phyloP scores from a whole-genome alignment of 2,113 vertebrate species.

The Nymphicus hollandicus region DNA sequence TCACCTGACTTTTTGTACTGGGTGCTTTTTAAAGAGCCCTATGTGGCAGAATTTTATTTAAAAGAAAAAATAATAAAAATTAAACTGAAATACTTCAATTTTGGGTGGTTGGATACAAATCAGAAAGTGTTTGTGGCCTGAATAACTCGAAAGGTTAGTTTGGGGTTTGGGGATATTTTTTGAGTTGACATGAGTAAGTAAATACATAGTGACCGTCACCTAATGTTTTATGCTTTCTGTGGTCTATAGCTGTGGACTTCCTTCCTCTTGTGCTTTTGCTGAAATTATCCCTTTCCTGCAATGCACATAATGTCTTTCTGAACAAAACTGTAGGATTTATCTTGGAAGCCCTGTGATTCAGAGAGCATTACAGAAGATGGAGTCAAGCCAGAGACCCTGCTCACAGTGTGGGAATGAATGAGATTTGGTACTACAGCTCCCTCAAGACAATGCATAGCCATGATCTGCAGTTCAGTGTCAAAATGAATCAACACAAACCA shows the following conservation, averaged over 20 bases:
- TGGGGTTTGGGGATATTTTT: rapidly evolving
- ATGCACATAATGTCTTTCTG: background rate
- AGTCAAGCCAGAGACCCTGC: conserved; percentile 2
- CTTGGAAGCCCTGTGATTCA: background rate
- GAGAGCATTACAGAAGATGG: background rate
- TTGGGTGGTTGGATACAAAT: background rate
- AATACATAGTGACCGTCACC: background rate
- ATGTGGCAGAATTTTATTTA: background rate
- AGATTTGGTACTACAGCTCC: conserved; percentile 16
- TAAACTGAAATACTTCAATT: background rate
- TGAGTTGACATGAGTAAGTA: background rate
- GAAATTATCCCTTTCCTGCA: background rate
- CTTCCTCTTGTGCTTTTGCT: background rate
- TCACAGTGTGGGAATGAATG: conserved; percentile 31
- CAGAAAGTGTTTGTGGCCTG: background rate
- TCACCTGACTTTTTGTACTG: background rate
- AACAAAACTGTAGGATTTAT: background rate
- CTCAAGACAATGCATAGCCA: background rate
- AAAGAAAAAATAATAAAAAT: background rate
- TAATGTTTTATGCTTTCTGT: background rate
- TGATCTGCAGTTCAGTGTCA: conserved; percentile 5
- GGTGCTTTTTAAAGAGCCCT: background rate
- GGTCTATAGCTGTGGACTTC: background rate
- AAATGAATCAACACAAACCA: conserved; percentile 38
- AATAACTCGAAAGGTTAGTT: background rate